phyloP scores from a whole-genome alignment of 2,888 invertebrate species.

The Cephus pulcher region DNA sequence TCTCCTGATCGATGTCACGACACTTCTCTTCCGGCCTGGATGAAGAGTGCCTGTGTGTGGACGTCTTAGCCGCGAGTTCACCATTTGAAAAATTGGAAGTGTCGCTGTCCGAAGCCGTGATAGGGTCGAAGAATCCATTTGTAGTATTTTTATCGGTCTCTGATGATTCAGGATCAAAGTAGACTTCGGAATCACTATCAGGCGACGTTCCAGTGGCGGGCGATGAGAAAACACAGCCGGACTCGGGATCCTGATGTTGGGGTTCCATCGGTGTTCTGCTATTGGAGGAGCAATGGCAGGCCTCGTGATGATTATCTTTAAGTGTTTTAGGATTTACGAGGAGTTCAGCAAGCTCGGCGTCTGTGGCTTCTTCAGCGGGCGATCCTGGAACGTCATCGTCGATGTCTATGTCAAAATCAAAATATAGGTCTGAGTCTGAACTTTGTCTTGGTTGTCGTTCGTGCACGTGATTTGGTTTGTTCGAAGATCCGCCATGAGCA shows the following conservation, averaged over 20 bases:
- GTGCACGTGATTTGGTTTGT: constrained; percentile 59
- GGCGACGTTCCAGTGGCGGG: constrained; percentile 53
- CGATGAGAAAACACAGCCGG: constrained; percentile 69
- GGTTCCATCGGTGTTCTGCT: constrained; percentile 67
- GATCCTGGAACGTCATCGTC: constrained; percentile 77
- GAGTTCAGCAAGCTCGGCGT: constrained; percentile 67
- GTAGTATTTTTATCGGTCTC: constrained; percentile 46
- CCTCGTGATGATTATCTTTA: constrained; percentile 44
- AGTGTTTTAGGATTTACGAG: constrained; percentile 57
- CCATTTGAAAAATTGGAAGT: constrained; percentile 63
- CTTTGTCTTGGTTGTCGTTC: constrained; percentile 68
- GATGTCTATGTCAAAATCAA: constrained; percentile 50
- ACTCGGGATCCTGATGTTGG: constrained; percentile 60
- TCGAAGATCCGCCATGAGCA: constrained; percentile 14
- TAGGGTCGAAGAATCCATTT: constrained; percentile 43
- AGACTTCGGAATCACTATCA: constrained; percentile 66
- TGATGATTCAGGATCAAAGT: constrained; percentile 58
- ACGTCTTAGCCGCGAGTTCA: constrained; percentile 15
- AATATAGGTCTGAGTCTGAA: constrained; percentile 58
- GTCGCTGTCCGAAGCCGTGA: constrained; percentile 50
- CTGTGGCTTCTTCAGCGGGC: constrained; percentile 71
- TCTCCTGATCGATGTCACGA: constrained; percentile 25
- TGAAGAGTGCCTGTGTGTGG: constrained; percentile 59
- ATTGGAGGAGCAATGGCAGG: constrained; percentile 68
- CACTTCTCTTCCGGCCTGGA: constrained; percentile 5